Evolutionary conservation across 2,113 vertebrate species (phyloP), one percentile per base, ranked within the genome.

Genomic region (Epinephelus cyanopodus): DNA sequence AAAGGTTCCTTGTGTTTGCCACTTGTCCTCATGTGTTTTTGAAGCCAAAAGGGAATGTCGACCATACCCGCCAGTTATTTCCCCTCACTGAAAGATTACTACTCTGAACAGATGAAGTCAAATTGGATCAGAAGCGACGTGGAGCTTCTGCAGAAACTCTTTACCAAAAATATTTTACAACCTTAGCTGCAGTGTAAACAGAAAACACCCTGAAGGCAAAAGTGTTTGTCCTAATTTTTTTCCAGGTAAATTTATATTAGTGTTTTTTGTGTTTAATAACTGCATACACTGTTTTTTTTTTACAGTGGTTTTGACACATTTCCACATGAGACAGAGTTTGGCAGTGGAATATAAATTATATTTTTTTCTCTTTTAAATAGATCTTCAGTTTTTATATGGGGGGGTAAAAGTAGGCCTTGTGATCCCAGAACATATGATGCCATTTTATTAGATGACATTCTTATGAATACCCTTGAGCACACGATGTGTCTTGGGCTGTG

Each of bases 151-250:
- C 58, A 70, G 25, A 25, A 5, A 52, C 50, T 23, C 48, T 27
- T 60, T 17, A 63, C 19, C 29, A 71, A 57, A 58, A 73, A 18
- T 6, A 13, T 27, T 60, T 60, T 74, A 66, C 21, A 50, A 58
- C 1, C 10, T 10, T 45, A 50, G 27, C 58, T 39, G 14, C 2
- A 0, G 47, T 42, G 8, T 42, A 17, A 45, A 47, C 11, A 58
- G 14, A 25, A 42, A 45, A 58, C 53, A 45, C 17, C 33, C 15
- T 27, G 33, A 19, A 27, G 61, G n/a, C 8, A 17, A 66, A 0
- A 58, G 19, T 17, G 13, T 53, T 3, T 6, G 23, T 47, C 14
- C 74, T 63, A 47, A 29, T 47, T 29, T 65, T 47, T 47, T n/a
- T n/a, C n/a, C 18, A 29, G 50, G 74, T 21, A 23, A 1, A 66